Percentiles rank a stretch among this genome's conserved stretches.
These are phyloP conservation scores for Gopherus evgoodei DNA, from an alignment of 2,113 vertebrate species.

Conservation along the genomic window DNA sequence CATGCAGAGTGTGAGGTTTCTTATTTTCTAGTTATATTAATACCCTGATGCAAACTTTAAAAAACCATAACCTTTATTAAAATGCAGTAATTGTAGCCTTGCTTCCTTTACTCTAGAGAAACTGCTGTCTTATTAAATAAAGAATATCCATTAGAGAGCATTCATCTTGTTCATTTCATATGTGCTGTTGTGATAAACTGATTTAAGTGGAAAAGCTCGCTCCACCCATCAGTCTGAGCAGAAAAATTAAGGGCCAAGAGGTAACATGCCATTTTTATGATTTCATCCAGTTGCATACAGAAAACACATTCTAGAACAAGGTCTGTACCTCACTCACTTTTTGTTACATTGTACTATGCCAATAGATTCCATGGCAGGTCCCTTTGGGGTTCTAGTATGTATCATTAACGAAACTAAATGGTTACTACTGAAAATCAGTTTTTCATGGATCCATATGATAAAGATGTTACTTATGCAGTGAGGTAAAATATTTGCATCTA, in stretches of 20 bases:
- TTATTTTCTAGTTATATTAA: slow-evolving; percentile 30
- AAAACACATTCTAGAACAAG: not conserved
- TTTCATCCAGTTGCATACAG: rapidly evolving
- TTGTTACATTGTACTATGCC: not conserved
- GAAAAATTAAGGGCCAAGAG: not conserved
- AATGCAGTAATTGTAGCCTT: not conserved
- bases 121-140: not conserved
- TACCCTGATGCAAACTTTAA: not conserved
- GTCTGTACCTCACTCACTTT: not conserved
- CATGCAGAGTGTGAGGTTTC: slow-evolving; percentile 28
- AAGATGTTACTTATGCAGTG: not conserved
- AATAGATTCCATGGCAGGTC: not conserved
- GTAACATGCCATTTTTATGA: not conserved
- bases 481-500: not conserved
- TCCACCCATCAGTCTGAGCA: not conserved
- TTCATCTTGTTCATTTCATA: not conserved
- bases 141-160: slow-evolving; percentile 11
- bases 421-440: not conserved
- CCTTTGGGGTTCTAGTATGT: not conserved
- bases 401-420: not conserved
- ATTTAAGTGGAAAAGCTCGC: not conserved
- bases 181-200: not conserved
- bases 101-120: slow-evolving; percentile 47
- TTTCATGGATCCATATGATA: not conserved
- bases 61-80: slow-evolving; percentile 16